Evolutionary conservation across 2,888 invertebrate species (phyloP), one percentile per base, ranked within the genome.

Genomic region (Galerucella calmariensis): DNA sequence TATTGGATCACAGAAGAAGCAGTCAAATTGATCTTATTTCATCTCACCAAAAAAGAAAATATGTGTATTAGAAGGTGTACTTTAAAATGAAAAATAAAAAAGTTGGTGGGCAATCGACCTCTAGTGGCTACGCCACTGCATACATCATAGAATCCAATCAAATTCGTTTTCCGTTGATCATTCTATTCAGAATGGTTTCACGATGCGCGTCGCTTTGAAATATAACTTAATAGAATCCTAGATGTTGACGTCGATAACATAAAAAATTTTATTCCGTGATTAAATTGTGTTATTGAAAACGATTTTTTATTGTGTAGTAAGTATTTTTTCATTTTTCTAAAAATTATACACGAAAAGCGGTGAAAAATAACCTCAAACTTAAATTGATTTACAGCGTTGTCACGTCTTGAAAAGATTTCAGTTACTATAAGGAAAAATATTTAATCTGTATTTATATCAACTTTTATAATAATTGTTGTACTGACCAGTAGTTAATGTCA

Each of bases 361-460:
- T 20, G 3, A n/a, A 63, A 63, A 11, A 41, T 63, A 63, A 63
- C 63, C 63, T 63, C 62, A 63, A 63, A 41, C 2, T 14, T n/a
- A 44, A 41, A 63, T n/a, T 20, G 14, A 44, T 63, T 63, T 35
- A 5, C 41, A 10, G 14, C 46, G 63, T 63, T 63, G 63, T 20
- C 63, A 63, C 35, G 63, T 63, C 16, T 24, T 35, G 12, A 9
- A 63, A 27, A 16, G 2, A 41, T 63, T 63, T 41, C n/a, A 41
- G 14, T 48, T 12, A 48, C 3, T 48, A 11, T 12, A 14, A 12
- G 46, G 2, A 62, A 41, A 16, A 10, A 35, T 0, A 35, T 35
- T 35, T 24, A 5, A 35, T 35, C 14, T 8, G 9, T 62, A 27
- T 35, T 35, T 8, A 14, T 16, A 16, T 63, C 1, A 24, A 35